Evolutionary conservation across 2,113 vertebrate genomes (phyloP), one percentile per base, ranked within the genome.

Genomic region (Phaethornis superciliosus): DNA sequence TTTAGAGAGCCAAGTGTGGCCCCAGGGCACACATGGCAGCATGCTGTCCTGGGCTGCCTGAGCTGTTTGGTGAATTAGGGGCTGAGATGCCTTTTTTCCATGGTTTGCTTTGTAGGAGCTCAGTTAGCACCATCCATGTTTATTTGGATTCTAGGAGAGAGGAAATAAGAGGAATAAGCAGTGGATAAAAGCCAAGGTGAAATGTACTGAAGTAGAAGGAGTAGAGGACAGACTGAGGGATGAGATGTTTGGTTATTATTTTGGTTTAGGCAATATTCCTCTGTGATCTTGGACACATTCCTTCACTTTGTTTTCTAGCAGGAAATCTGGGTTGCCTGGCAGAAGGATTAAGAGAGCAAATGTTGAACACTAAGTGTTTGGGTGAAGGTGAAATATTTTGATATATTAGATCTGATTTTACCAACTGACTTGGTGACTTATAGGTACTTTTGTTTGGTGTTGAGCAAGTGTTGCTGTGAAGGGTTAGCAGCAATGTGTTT

Each of bases 331-430:
- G 62, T 71, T 88, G 58, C 82, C 60, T 88, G 51, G 70, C 77
- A 77, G 90, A 72, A 85, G 77, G 77, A 71, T 85, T 74, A 90
- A 88, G 92, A 93, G 77, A 85, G 81, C 1, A 13, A 85, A 72
- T 94, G 89, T 91, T 91, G 93, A 95, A 68, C 80, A 65, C 72
- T 89, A 95, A 88, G 35, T 93, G 80, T 92, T 96, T 88, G 71
- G 75, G 83, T 95, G 94, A 92, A 93, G 56, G 22, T 68, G 89
- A 94, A 93, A 88, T 94, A 94, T 91, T 94, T 96, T 97, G 95
- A 93, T 86, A 55, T 90, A 40, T 32, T 83, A 80, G 18, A 74
- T 82, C 55, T 85, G 88, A 79, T 88, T 92, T 93, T 95, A 83
- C 54, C 75, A 87, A 70, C 49, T 81, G 85, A 63, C 85, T 91